Evolutionary conservation across 2,888 invertebrate genomes (phyloP).

Genomic region (Salticus scenicus): DNA sequence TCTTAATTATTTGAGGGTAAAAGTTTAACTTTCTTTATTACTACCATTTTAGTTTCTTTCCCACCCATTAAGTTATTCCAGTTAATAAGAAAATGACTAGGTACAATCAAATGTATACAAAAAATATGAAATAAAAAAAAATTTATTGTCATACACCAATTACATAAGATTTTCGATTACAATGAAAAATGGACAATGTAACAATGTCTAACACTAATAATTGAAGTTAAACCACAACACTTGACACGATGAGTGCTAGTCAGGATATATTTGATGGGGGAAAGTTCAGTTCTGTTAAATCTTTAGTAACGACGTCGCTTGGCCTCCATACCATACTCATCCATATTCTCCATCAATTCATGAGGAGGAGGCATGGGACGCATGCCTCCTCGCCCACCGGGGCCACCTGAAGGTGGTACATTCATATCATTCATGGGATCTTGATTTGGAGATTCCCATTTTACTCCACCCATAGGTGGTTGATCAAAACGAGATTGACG

Average conservation of each 20-base stretch:
- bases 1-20: too few species aligned
- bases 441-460: conserved; percentile 32
- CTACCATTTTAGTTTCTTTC: too few species aligned
- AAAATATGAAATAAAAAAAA: conserved; percentile 47
- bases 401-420: conserved; percentile 27
- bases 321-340: conserved; percentile 59
- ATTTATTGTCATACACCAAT: conserved; percentile 69
- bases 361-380: conserved; percentile 48
- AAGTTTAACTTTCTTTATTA: too few species aligned
- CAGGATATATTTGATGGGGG: conserved; percentile 6
- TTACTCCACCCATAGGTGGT: conserved; percentile 56
- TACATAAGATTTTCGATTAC: conserved; percentile 50
- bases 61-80: too few species aligned
- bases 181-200: conserved; percentile 27
- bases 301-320: conserved; percentile 65
- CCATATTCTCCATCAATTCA: conserved; percentile 68
- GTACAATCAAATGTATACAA: too few species aligned
- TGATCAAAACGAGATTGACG: conserved; percentile 69
- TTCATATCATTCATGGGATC: conserved; percentile 53
- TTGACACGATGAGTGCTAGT: conserved; percentile 39
- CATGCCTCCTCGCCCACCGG: conserved; percentile 43
- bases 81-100: too few species aligned
- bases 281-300: conserved; percentile 27
- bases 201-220: conserved; percentile 52
- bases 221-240: conserved; percentile 39